Conservation (phyloP, 2,113 vertebrate genomes). For the Sorex fumeus region DNA sequence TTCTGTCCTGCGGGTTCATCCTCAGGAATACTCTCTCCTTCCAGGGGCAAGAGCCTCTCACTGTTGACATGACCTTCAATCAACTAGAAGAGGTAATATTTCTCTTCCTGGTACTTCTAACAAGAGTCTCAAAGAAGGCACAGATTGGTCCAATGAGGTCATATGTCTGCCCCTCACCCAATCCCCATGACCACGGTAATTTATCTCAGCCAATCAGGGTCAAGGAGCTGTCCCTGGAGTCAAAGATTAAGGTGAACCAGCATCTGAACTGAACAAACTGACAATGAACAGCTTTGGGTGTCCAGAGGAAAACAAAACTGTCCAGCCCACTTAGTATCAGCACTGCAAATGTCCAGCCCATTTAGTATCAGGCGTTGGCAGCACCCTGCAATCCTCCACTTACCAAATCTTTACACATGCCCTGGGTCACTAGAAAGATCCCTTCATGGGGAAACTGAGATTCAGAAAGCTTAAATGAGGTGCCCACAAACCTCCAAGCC, state of each 20-base stretch:
- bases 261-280: neutral
- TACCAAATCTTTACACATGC: neutral
- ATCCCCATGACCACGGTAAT: neutral
- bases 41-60: neutral
- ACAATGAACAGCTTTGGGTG: neutral
- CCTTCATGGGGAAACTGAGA: neutral
- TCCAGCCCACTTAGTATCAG: neutral
- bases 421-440: neutral
- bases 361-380: neutral
- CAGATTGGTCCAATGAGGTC: conserved; percentile 18
- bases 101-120: neutral
- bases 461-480: neutral
- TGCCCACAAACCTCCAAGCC: neutral
- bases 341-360: neutral
- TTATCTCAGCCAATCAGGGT: neutral
- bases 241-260: neutral
- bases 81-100: neutral
- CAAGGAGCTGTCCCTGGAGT: neutral
- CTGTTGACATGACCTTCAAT: neutral
- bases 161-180: neutral
- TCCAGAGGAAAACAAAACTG: neutral
- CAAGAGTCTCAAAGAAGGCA: conserved; percentile 24
- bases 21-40: neutral
- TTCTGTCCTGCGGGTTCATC: neutral
- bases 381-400: neutral